Percentiles rank a stretch among this genome's conserved stretches.
Conservation (phyloP, 2,113 vertebrate species). For the Apteryx owenii region DNA sequence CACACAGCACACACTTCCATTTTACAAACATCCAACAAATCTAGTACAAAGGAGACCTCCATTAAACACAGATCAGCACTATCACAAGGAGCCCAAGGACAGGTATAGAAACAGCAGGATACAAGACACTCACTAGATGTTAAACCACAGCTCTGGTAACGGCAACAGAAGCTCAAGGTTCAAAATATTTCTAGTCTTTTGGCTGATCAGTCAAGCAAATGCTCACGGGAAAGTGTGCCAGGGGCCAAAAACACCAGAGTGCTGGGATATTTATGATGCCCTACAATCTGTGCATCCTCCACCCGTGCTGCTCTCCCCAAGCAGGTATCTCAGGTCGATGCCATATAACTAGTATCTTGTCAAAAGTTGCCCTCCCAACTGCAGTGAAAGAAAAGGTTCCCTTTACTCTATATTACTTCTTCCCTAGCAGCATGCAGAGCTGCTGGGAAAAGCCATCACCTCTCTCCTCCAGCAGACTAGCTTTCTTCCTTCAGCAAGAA, state of each 20-base stretch:
- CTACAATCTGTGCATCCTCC: neutral
- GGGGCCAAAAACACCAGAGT: neutral
- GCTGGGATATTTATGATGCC: neutral
- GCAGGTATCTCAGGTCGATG: neutral
- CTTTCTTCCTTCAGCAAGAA: neutral
- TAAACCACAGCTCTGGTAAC: neutral
- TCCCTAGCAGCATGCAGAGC: neutral
- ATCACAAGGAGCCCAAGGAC: neutral
- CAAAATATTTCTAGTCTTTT: neutral
- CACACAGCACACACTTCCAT: neutral
- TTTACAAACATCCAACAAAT: neutral
- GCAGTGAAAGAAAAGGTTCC: neutral
- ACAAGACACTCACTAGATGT: neutral
- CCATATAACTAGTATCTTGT: neutral
- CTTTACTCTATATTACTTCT: neutral
- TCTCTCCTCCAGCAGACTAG: neutral
- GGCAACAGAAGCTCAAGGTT: neutral
- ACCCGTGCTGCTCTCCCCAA: neutral
- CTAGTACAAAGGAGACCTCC: neutral
- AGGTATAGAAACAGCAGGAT: neutral
- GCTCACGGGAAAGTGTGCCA: neutral
- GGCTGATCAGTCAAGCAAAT: neutral
- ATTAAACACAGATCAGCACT: neutral
- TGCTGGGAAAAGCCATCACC: neutral
- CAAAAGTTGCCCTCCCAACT: neutral